These are phyloP conservation scores for Leptopilina boulardi DNA, from an alignment of 1,140 invertebrate species.

Conservation along the genomic window DNA sequence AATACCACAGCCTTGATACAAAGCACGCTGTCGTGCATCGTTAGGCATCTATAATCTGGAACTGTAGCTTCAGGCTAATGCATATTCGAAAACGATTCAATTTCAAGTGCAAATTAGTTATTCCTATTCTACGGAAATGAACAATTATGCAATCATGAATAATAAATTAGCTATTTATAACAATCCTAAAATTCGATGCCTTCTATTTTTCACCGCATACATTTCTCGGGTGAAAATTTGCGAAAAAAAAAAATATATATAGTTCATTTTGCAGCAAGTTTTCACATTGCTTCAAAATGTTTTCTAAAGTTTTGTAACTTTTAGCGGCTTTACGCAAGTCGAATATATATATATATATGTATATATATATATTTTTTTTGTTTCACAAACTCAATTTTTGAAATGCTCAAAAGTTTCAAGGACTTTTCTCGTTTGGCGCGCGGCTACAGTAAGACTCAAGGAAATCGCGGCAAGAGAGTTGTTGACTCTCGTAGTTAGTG, in stretches of 20 bases:
- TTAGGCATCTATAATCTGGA: slow-evolving; percentile 22
- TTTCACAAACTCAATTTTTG: slow-evolving; percentile 2
- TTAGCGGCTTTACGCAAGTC: neutral
- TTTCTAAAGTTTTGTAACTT: neutral
- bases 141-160: neutral
- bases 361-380: too few relatives aligned
- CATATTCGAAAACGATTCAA: neutral
- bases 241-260: neutral
- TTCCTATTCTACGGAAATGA: neutral
- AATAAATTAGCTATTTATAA: neutral
- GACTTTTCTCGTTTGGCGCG: slow-evolving; percentile 7
- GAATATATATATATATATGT: too few relatives aligned
- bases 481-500: slow-evolving; percentile 6
- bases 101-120: slow-evolving; percentile 21
- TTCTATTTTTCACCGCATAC: too few relatives aligned
- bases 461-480: slow-evolving; percentile 5
- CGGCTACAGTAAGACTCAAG: neutral
- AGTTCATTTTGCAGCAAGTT: neutral
- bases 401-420: slow-evolving; percentile 9
- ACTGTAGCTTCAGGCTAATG: neutral
- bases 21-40: slow-evolving; percentile 15
- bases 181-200: neutral
- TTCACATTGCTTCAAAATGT: slow-evolving; percentile 13
- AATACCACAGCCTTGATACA: neutral
- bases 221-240: neutral